These are phyloP conservation scores for Urechis unicinctus DNA, from an alignment of 2,888 invertebrate genomes.

Conservation along the genomic window DNA sequence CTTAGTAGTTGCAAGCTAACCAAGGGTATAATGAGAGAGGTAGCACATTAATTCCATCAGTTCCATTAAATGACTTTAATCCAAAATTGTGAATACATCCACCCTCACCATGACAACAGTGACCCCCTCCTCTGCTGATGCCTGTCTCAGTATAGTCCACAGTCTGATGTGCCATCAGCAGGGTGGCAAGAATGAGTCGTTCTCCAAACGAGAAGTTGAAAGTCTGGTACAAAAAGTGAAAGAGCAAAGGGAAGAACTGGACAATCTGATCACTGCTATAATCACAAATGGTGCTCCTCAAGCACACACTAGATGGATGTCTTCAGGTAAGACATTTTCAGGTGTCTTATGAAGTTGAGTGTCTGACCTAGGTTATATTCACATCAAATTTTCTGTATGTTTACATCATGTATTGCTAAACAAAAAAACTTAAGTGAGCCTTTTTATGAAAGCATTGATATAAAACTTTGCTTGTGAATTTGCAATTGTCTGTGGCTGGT, in stretches of 20 bases:
- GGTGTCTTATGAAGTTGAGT: too few species aligned
- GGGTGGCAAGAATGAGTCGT: slow-evolving; percentile 96
- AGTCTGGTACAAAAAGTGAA: slow-evolving; percentile 97
- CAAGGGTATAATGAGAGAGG: too few species aligned
- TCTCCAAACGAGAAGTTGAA: slow-evolving; percentile 97
- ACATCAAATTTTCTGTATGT: too few species aligned
- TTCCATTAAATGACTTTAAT: too few species aligned
- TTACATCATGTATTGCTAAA: too few species aligned
- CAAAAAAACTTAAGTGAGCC: neutral
- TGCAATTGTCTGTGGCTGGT: too few species aligned
- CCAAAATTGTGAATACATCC: too few species aligned
- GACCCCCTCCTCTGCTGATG: slow-evolving; percentile 81
- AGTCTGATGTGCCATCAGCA: slow-evolving; percentile 93
- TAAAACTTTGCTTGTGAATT: neutral
- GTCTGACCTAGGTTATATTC: too few species aligned
- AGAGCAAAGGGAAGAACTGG: slow-evolving; percentile 96
- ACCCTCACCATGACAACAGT: slow-evolving; percentile 18
- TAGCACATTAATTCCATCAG: too few species aligned
- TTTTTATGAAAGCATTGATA: neutral
- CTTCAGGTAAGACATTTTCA: slow-evolving; percentile 86
- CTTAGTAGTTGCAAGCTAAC: too few species aligned
- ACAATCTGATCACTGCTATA: slow-evolving; percentile 96
- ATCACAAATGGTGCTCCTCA: slow-evolving; percentile 96
- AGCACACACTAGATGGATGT: slow-evolving; percentile 92
- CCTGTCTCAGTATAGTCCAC: slow-evolving; percentile 96